Evolutionary conservation across 2,888 invertebrate species (phyloP).

Genomic region (Stenurella melanura): DNA sequence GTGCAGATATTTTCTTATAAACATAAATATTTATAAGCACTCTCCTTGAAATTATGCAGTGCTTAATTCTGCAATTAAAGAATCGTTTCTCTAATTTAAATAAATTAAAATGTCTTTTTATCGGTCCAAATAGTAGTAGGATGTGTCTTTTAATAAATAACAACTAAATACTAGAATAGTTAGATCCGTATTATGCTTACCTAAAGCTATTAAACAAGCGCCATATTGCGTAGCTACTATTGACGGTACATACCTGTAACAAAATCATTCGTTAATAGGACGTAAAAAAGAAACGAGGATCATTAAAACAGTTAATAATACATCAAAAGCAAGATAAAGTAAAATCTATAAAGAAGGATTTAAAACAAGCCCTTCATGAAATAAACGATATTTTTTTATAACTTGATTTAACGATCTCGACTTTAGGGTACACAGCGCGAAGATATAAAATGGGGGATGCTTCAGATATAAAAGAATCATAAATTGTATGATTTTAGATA

Average conservation of each 20-base stretch:
- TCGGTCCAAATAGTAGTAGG: too few species aligned
- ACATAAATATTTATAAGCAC: too few species aligned
- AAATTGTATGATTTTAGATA: not conserved
- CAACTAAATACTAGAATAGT: too few species aligned
- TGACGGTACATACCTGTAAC: slow-evolving; percentile 16
- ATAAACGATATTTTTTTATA: not conserved
- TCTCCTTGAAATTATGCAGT: too few species aligned
- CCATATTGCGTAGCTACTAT: not conserved
- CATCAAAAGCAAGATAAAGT: not conserved
- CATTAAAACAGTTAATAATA: not conserved
- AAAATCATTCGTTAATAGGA: not conserved
- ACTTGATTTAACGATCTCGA: not conserved
- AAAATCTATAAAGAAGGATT: slow-evolving; percentile 7
- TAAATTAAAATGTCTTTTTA: too few species aligned
- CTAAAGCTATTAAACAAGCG: too few species aligned
- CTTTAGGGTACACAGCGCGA: not conserved
- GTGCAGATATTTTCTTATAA: too few species aligned
- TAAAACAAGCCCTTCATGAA: not conserved
- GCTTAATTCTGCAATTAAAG: too few species aligned
- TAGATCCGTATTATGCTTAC: too few species aligned
- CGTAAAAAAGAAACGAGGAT: not conserved
- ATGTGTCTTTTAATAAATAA: too few species aligned
- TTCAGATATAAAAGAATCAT: not conserved
- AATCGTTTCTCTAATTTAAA: too few species aligned
- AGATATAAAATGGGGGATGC: not conserved